A percentile compares a stretch with the other conserved stretches of the same genome.
phyloP scores from a whole-genome alignment of 2,888 invertebrate species.

The Agrotis ipsilon region DNA sequence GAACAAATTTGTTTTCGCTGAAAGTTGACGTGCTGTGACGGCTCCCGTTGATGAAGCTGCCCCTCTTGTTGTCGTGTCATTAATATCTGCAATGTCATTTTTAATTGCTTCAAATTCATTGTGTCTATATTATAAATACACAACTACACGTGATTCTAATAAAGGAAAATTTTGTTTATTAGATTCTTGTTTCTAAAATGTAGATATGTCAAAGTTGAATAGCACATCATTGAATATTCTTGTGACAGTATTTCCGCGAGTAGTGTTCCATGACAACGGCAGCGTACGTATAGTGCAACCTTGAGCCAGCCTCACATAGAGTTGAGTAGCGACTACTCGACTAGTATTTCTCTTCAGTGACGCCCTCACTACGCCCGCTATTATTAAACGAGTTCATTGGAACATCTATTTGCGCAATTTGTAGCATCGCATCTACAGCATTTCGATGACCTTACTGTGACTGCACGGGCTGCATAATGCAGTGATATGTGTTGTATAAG shows the following conservation, averaged over 20 bases:
- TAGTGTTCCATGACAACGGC: slow-evolving; percentile 71
- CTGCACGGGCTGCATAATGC: slow-evolving; percentile 68
- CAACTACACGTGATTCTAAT: slow-evolving; percentile 4
- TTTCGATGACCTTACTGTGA: slow-evolving; percentile 86
- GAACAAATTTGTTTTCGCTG: slow-evolving; percentile 74
- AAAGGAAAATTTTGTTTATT: not conserved
- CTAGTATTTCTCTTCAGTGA: slow-evolving; percentile 80
- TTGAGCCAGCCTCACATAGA: slow-evolving; percentile 79
- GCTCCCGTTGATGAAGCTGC: slow-evolving; percentile 68
- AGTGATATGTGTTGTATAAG: slow-evolving; percentile 52
- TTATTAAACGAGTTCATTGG: slow-evolving; percentile 91
- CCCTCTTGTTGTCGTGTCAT: slow-evolving; percentile 68
- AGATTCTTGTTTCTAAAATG: slow-evolving; percentile 3
- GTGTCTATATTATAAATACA: slow-evolving; percentile 29
- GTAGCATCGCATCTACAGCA: slow-evolving; percentile 86
- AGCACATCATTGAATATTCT: slow-evolving; percentile 53
- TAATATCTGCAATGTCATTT: slow-evolving; percentile 79
- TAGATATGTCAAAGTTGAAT: slow-evolving; percentile 11
- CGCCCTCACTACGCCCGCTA: slow-evolving; percentile 89
- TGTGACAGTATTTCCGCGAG: slow-evolving; percentile 74
- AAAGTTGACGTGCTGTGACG: slow-evolving; percentile 76
- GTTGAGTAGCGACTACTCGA: slow-evolving; percentile 73
- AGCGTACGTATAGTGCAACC: slow-evolving; percentile 73
- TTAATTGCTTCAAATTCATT: slow-evolving; percentile 69
- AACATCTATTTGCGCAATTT: slow-evolving; percentile 91